Evolutionary conservation across 2,113 vertebrate genomes (phyloP), one percentile per base, ranked within the genome.

Genomic region (Excalfactoria chinensis): DNA sequence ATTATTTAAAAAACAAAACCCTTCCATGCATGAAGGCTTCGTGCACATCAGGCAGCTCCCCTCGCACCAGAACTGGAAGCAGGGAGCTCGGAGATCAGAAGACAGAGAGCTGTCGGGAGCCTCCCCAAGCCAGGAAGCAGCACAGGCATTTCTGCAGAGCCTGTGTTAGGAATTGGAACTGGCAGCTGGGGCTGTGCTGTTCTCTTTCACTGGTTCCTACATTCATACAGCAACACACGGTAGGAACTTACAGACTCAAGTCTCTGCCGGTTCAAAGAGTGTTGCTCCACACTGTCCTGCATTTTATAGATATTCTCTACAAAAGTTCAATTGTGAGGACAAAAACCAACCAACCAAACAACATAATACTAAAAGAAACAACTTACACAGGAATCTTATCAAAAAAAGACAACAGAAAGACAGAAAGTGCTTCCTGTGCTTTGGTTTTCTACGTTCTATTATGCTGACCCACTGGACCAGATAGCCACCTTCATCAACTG

Each of bases 51-150:
- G 51, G 5, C 76, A 49, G 78, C 68, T 93, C 59, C 71, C 55
- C 43, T 53, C 40, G 71, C 84, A 76, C 44, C 78, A 32, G 23
- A 17, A 8, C 41, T 63, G 88, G 60, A 64, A 83, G n/a, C 43
- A 18, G 46, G 73, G 67, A 86, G 72, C 75, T 76, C 64, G 6
- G 79, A 60, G 82, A 87, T 85, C 82, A 85, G 85, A 88, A 76
- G 75, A 53, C 34, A 32, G 69, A 34, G 43, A 77, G 93, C 89
- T 93, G 87, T 55, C 0, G 2, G 75, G 90, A 96, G 79, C 64
- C 88, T 95, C 79, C 72, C 68, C 44, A 89, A 73, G 80, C 80
- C 51, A 71, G 84, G 56, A 41, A 37, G 46, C 68, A 67, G 68
- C 82, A 80, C 16, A 63, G 59, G 59, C 32, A 40, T 67, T 76